Evolutionary conservation across 2,888 invertebrate genomes (phyloP).

Genomic region (Calameuta pallipes): DNA sequence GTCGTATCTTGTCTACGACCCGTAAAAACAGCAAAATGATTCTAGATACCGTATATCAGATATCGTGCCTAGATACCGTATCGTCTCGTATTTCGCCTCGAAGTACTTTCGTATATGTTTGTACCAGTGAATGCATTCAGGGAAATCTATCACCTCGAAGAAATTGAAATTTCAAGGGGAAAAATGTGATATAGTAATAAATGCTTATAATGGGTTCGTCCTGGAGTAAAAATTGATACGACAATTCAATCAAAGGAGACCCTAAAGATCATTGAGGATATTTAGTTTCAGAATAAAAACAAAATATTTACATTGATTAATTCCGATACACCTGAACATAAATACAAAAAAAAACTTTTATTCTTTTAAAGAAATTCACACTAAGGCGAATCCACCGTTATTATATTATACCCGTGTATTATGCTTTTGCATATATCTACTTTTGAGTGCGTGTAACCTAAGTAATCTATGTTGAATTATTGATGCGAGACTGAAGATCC

Average conservation of each 20-base stretch:
- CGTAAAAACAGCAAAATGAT: not conserved
- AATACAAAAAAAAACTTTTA: not conserved
- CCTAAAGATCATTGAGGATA: not conserved
- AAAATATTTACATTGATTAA: not conserved
- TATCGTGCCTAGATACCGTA: not conserved
- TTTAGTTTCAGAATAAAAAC: not conserved
- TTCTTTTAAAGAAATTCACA: not conserved
- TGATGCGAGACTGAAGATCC: not conserved
- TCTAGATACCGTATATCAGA: not conserved
- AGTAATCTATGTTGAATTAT: not conserved
- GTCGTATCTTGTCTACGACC: not conserved
- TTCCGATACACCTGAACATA: not conserved
- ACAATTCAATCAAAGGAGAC: not conserved
- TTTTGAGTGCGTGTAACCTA: not conserved
- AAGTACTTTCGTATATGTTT: not conserved
- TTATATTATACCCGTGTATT: not conserved
- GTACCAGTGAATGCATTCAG: too few relatives aligned
- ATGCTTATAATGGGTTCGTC: not conserved
- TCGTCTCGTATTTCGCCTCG: not conserved
- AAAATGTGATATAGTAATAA: not conserved
- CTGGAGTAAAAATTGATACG: not conserved
- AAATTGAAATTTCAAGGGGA: not conserved
- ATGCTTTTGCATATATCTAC: not conserved
- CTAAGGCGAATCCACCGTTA: not conserved
- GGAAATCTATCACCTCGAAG: not conserved